Base-by-base conservation (phyloP, 2,113 vertebrate species). In the Corythoichthys intestinalis region DNA sequence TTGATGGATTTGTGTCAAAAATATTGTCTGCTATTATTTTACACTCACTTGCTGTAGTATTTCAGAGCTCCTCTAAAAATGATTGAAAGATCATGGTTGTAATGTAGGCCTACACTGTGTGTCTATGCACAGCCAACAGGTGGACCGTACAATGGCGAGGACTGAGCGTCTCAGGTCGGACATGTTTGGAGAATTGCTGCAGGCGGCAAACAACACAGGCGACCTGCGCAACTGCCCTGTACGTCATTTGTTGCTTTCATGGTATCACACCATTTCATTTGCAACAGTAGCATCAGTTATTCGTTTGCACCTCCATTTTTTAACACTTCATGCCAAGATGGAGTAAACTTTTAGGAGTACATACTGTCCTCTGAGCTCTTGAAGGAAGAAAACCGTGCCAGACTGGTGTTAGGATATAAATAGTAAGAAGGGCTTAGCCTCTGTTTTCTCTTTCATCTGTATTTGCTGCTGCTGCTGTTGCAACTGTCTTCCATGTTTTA, bases 161-260 rank as follows among this genome's bases (percentile, higher is more conserved):
- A 94, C 94, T 4, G 96, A 99, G 66, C 93, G 95, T 10, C 88
- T 95, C 60, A 92, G 93, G 74, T 94, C 95, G 0, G 96, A 98
- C 85, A 95, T 95, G 96, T 98, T 99, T 59, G 95, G 95, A 0
- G 95, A 98, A 81, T 81, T 99, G 89, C 92, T 99, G 76, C 96
- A 97, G 89, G 94, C 96, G 59, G 96, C 96, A 83, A 97, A 94
- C 88, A 98, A 95, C 75, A 88, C 94, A 8, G 97, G 95, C 77
- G 97, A 99, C 87, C 94, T 94, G 66, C 93, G 96, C 52, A 97
- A 94, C 73, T 99, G 97, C 76, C 97, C 97, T 71, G 97, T 99
- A 88, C 84, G 94, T 92, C 41, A 13, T 14, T 35, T 17, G 50
- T 17, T 44, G 9, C 49, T 6, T 46, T 37, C 10, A 14, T 47